Conservation (phyloP, 2,113 vertebrate species). For the Scortum barcoo region DNA sequence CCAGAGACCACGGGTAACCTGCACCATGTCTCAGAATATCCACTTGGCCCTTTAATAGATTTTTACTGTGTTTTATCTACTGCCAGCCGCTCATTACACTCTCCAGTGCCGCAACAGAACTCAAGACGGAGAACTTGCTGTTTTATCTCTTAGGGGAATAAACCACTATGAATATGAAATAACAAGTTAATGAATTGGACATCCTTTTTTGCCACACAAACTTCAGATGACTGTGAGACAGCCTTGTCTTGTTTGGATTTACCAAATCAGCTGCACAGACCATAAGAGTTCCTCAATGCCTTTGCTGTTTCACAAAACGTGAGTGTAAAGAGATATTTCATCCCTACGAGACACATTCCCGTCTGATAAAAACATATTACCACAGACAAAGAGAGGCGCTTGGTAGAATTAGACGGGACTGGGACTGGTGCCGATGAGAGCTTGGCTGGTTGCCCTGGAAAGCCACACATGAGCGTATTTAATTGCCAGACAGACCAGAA, state of each 20-base stretch:
- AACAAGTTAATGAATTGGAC: slow-evolving; percentile 51
- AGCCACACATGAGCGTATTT: slow-evolving; percentile 92
- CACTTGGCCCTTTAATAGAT: slow-evolving; percentile 52
- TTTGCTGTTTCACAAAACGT: slow-evolving; percentile 56
- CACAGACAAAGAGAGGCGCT: slow-evolving; percentile 86
- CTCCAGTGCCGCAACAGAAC: slow-evolving; percentile 41
- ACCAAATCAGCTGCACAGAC: slow-evolving; percentile 39
- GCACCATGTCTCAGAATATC: slow-evolving; percentile 61
- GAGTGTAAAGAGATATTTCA: slow-evolving; percentile 73
- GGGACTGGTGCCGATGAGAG: slow-evolving; percentile 89
- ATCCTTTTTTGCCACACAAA: slow-evolving; percentile 50
- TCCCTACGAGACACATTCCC: slow-evolving; percentile 82
- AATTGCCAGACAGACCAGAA: slow-evolving; percentile 93
- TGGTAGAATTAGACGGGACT: slow-evolving; percentile 88
- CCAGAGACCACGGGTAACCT: slow-evolving; percentile 61
- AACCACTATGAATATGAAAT: slow-evolving; percentile 54
- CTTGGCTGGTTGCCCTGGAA: slow-evolving; percentile 90
- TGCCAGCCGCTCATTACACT: slow-evolving; percentile 48
- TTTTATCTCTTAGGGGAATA: slow-evolving; percentile 46
- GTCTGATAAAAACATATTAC: slow-evolving; percentile 84
- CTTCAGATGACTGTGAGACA: slow-evolving; percentile 40
- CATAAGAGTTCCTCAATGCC: slow-evolving; percentile 43
- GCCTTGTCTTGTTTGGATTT: slow-evolving; percentile 74
- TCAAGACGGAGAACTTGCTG: slow-evolving; percentile 10
- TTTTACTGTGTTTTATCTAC: slow-evolving; percentile 53